Percentiles rank a stretch among this genome's conserved stretches.
Evolutionary conservation across 2,113 vertebrate species (phyloP).

Genomic region (Perccottus glenii): DNA sequence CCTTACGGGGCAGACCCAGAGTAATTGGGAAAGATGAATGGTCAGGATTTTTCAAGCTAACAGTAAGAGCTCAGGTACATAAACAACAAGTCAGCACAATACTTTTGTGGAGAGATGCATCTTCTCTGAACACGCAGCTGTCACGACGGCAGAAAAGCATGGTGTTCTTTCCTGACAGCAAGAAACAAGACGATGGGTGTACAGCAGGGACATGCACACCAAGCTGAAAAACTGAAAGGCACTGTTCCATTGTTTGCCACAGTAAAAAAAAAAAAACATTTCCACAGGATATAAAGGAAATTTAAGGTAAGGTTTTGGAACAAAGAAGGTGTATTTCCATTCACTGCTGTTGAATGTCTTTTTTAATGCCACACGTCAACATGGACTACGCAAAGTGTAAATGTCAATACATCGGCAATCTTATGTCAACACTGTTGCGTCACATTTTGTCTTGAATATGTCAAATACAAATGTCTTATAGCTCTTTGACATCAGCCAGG

Average conservation of each 20-base stretch:
- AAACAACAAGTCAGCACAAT: constrained; percentile 20
- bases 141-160: constrained; percentile 5
- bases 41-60: constrained; percentile 1
- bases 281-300: background rate
- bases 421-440: no score
- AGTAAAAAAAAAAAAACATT: background rate
- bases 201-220: background rate
- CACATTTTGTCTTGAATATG: no score
- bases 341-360: background rate
- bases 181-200: background rate
- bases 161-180: constrained; percentile 9
- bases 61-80: constrained; percentile 7
- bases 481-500: no score
- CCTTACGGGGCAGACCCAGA: constrained; percentile 1
- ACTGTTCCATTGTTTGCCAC: constrained; percentile 8
- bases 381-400: no score
- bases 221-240: constrained; percentile 2
- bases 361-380: background rate
- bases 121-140: constrained; percentile 9
- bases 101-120: constrained; percentile 11
- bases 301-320: constrained; percentile 6
- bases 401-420: no score
- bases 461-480: no score
- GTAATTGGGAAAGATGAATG: constrained; percentile 13
- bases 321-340: background rate